These are phyloP conservation scores for zebrafish (Danio rerio) DNA, from an alignment of 2,113 vertebrate species.

Conservation along the genomic window GRCz12tu NC_133185.1:28341001-28341500, in stretches of 20 bases:
- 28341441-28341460: not conserved
- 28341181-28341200: slow-evolving; percentile 63
- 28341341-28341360: slow-evolving; percentile 35
- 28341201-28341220: slow-evolving; percentile 67
- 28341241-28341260: slow-evolving; percentile 72
- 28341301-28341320: slow-evolving; percentile 51
- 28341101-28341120: slow-evolving; percentile 61
- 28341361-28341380: slow-evolving; percentile 23
- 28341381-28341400: not conserved
- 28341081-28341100: slow-evolving; percentile 70
- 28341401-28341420: not conserved
- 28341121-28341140: slow-evolving; percentile 75
- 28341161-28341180: slow-evolving; percentile 70
- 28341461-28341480: not conserved
- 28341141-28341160: slow-evolving; percentile 67
- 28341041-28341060: slow-evolving; percentile 54
- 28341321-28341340: slow-evolving; percentile 52
- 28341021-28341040: slow-evolving; percentile 29
- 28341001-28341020: slow-evolving; percentile 11
- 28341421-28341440: not conserved
- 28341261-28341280: slow-evolving; percentile 67
- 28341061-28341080: slow-evolving; percentile 57
- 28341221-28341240: slow-evolving; percentile 71
- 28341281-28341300: slow-evolving; percentile 61
- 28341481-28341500: not conserved